Base-by-base conservation (phyloP, 2,797 vertebrate species). In the Fratercula arctica region DNA sequence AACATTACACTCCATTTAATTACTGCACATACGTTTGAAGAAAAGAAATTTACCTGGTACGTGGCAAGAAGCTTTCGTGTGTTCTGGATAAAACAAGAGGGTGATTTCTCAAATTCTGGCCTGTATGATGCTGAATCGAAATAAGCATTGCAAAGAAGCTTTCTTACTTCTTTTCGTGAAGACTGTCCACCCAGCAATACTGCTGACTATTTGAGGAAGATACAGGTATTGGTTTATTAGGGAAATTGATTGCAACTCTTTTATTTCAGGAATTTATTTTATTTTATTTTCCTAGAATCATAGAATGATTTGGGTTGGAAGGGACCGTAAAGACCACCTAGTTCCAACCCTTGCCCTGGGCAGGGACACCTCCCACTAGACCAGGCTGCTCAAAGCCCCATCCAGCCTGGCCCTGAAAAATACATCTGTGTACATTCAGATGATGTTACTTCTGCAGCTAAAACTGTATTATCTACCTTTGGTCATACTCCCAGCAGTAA, bases 21-120 rank as follows among this genome's bases (percentile, higher is more conserved):
- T 79, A 45, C 39, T 25, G n/a, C 43, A 48, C 16, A 4, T 26
- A 24, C 1, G 0, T 17, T 29, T 43, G 56, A 53, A 51, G 59
- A 60, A n/a, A 53, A 68, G 15, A 61, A 87, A 57, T 66, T 3
- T 3, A 1, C 41, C 35, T 45, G 1, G 0, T 24, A 10, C 0
- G 14, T 16, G 50, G 64, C 46, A 53, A 82, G 85, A 46, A 54
- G 7, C 6, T 67, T 35, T 35, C 63, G 1, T 0, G 0, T 17
- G 18, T 11, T 80, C 39, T 20, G 6, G 12, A 13, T 56, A 60
- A 35, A 39, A 19, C 6, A n/a, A 18, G 11, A 26, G 25, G 12
- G 48, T 85, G 16, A n/a, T 21, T 46, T 75, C 50, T 66, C 53
- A 77, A 20, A 33, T 6, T 35, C 9, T 45, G 41, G 9, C 26